Percentiles rank a stretch among this genome's conserved stretches.
Evolutionary conservation across 2,797 vertebrate species (phyloP).

Genomic region (Tragelaphus oryx): DNA sequence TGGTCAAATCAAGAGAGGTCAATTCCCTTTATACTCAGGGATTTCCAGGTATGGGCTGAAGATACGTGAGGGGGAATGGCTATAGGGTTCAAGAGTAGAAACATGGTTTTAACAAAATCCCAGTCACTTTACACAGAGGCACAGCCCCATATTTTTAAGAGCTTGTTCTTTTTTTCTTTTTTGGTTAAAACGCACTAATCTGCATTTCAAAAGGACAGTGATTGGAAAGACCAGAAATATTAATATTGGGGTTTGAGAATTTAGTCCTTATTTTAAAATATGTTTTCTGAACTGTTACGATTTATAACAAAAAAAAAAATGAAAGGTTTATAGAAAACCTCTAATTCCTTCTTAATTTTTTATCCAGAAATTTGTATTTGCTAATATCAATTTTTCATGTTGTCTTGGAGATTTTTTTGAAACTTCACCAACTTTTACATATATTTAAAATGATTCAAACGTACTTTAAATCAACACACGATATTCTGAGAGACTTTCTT

Average conservation of each 20-base stretch:
- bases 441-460: slow-evolving; percentile 12
- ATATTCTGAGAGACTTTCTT: slow-evolving; percentile 10
- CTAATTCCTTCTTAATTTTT: slow-evolving; percentile 34
- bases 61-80: no score
- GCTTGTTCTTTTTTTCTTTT: neutral
- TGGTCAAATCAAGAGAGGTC: neutral
- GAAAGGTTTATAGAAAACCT: neutral
- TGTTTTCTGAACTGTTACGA: slow-evolving; percentile 7
- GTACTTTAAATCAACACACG: slow-evolving; percentile 10
- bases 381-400: slow-evolving; percentile 6
- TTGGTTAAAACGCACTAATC: neutral
- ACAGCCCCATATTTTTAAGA: neutral
- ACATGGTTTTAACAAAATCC: neutral
- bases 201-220: slow-evolving; percentile 22
- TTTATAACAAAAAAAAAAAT: neutral
- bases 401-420: slow-evolving; percentile 49
- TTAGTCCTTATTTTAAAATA: neutral
- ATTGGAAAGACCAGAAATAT: neutral
- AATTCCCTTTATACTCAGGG: neutral
- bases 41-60: neutral
- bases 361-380: slow-evolving; percentile 22
- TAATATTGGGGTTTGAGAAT: neutral
- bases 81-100: neutral
- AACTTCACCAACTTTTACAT: slow-evolving; percentile 19
- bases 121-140: neutral